Base-by-base conservation (phyloP, 2,113 vertebrate species). In the Muscicapa adusta region DNA sequence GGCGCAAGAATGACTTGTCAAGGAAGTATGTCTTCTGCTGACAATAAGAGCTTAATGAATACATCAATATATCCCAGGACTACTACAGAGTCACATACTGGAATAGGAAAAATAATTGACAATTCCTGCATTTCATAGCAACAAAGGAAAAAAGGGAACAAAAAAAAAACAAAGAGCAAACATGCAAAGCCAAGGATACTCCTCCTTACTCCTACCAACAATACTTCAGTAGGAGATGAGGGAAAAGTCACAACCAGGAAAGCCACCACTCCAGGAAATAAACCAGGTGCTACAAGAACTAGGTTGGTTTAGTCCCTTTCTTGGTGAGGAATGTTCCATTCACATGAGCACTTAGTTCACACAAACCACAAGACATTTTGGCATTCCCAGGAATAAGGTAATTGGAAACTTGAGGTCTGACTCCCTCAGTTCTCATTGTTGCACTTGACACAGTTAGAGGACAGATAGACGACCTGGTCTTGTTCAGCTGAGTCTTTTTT, bases 321-420 rank as follows among this genome's bases (percentile, higher is more conserved):
- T 42, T 53, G 50, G 31, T 3, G 9, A 38, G 4, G 17, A 68
- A n/a, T 0, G 0, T 31, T 68, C 36, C 17, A n/a, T 20, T 50
- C 5, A 3, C 18, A 26, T 4, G 2, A 50, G 28, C 33, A 29
- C 53, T 43, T 60, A 25, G 14, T 26, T 71, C 10, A 2, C 34
- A 51, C 1, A n/a, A n/a, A n/a, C n/a, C n/a, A n/a, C n/a, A 0
- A 79, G 25, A 34, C 4, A 9, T 22, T 42, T 3, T 67, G 22
- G 25, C 24, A 65, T 28, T 56, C 43, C 70, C 36, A 65, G 22
- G 6, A 72, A 63, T 11, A 72, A 68, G 48, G 12, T 11, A 29
- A 50, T 0, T 54, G 23, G 36, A 72, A 29, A 48, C 31, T 38
- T 22, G 13, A 2, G 1, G 18, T 24, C 34, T 16, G 8, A 42